Percentiles rank a stretch among this genome's conserved stretches.
Conservation (phyloP, 2,888 invertebrate genomes). For the Alviniconcha strummeri region DNA sequence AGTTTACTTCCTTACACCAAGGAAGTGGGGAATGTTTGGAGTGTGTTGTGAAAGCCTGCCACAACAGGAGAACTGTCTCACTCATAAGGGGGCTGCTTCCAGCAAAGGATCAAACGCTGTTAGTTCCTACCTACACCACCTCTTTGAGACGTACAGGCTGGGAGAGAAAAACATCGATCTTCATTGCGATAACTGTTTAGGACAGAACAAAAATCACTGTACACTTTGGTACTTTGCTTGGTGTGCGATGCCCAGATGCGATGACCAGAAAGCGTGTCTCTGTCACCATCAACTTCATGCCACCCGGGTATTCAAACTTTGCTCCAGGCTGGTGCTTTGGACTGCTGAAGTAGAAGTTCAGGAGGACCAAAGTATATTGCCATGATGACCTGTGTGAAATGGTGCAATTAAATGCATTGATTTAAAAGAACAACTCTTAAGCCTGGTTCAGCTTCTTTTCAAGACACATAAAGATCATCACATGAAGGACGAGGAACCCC, state of each 20-base stretch:
- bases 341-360: neutral
- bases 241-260: neutral
- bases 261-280: neutral
- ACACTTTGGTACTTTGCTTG: neutral
- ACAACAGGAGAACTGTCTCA: slow-evolving; percentile 44
- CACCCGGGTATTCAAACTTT: slow-evolving; percentile 8
- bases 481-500: no score
- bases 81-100: slow-evolving; percentile 42
- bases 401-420: no score
- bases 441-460: no score
- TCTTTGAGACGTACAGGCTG: slow-evolving; percentile 15
- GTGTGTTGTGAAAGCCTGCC: slow-evolving; percentile 32
- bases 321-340: slow-evolving; percentile 3
- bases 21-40: slow-evolving; percentile 48
- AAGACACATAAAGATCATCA: no score
- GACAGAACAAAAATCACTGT: slow-evolving; percentile 33
- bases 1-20: slow-evolving; percentile 47
- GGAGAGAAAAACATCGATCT: neutral
- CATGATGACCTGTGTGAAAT: neutral
- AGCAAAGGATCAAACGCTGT: no score
- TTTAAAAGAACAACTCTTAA: no score
- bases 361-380: no score
- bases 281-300: slow-evolving; percentile 6
- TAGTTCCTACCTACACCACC: slow-evolving; percentile 30
- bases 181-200: slow-evolving; percentile 23